Conservation (phyloP, 2,113 vertebrate genomes). For the Taurulus bubalis region DNA sequence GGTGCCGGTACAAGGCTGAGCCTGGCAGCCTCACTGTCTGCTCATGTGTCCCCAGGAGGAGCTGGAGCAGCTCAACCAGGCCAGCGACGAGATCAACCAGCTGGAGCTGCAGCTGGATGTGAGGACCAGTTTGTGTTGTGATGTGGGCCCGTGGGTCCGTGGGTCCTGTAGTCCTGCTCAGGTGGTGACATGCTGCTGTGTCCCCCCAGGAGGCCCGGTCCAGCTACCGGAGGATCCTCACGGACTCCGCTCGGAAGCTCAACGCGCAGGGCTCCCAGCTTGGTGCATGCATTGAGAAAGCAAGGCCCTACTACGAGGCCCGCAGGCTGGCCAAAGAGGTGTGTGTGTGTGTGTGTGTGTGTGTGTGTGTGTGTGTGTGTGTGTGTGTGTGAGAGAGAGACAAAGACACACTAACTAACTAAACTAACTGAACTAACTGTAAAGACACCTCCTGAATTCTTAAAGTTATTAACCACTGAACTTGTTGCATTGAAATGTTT, state of each 20-base stretch:
- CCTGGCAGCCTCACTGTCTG: too few relatives aligned
- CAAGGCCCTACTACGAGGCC: constrained; percentile 93
- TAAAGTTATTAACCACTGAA: too few relatives aligned
- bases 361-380: too few relatives aligned
- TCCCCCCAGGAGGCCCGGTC: constrained; percentile 88
- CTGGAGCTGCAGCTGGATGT: constrained; percentile 93
- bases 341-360: neutral
- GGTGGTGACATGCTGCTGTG: neutral
- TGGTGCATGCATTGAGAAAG: constrained; percentile 91
- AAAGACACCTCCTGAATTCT: too few relatives aligned
- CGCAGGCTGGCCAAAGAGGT: constrained; percentile 91
- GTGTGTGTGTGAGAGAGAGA: too few relatives aligned
- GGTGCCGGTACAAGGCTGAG: neutral
- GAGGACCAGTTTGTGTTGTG: constrained; percentile 41
- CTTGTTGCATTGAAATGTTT: too few relatives aligned
- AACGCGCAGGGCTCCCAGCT: constrained; percentile 90
- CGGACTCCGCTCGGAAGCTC: constrained; percentile 90
- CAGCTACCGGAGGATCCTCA: constrained; percentile 91
- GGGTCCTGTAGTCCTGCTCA: too few relatives aligned
- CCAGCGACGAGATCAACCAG: constrained; percentile 92
- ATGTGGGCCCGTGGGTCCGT: too few relatives aligned
- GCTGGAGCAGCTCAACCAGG: constrained; percentile 92
- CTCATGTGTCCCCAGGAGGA: constrained; percentile 84
- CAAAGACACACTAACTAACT: too few relatives aligned
- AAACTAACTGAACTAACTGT: too few relatives aligned